Evolutionary conservation across 2,888 invertebrate species (phyloP), one percentile per base, ranked within the genome.

Genomic region (Calameuta idolon): DNA sequence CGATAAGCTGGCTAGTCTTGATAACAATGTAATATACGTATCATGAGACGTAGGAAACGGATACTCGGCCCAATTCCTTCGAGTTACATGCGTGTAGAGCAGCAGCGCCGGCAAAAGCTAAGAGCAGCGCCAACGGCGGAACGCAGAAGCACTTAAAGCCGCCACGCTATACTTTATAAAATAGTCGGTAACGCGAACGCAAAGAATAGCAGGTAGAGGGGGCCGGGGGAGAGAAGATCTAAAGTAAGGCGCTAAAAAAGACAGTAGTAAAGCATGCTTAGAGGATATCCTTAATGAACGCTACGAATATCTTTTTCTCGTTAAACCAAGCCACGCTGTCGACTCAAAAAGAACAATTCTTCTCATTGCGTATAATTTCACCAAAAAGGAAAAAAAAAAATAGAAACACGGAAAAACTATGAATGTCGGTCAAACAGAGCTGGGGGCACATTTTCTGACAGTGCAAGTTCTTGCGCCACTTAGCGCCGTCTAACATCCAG

Each of bases 11-110:
- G 55, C 23, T 55, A 55, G 55, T 55, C 9, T 23, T 55, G 55
- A 55, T 55, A 55, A 55, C 23, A 55, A 55, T 55, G 55, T 55
- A 55, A 55, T 55, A 55, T 55, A 55, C 55, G 55, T 55, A 55
- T 55, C 23, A 76, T 80, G 79, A 79, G 77, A 77, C 81, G 81
- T 79, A 82, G 86, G 84, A 87, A 86, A 79, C 87, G 87, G 87
- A 87, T 87, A 83, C 84, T 86, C 86, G 87, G 84, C 85, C 87
- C 85, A 87, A 84, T 87, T 87, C 83, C 83, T 85, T 78, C 83
- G 75, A 80, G 55, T 55, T 79, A 81, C 82, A 78, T 81, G 84
- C 83, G 81, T 82, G 83, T 83, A 83, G 83, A 83, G 23, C 55
- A 23, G 23, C 55, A 55, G 55, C 55, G 15, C 5, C 55, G 23